Evolutionary conservation across 2,888 invertebrate genomes (phyloP), one percentile per base, ranked within the genome.

Genomic region (Eilema sororculum): DNA sequence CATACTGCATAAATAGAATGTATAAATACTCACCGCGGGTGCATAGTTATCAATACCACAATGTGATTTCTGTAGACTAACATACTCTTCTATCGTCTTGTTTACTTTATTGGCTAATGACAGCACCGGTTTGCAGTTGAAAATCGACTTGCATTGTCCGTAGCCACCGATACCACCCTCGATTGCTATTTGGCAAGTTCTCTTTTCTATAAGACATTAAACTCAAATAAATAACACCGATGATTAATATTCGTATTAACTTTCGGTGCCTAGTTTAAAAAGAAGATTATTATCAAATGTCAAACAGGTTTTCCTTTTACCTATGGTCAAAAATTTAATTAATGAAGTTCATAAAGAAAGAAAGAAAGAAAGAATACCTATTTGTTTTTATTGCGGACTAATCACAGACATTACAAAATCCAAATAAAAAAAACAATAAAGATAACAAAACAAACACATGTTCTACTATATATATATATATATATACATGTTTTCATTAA

Each of bases 71-170:
- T 79, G 83, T 33, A 95, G 87, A 56, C 90, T 91, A 16, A 96
- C 92, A 0, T 95, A 82, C 6, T 95, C 93, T 6, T 89, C 84
- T 0, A 88, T 82, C 0, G 91, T 84, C 61, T 95, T 89, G 0
- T 85, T 74, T 2, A 73, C 78, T 28, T 89, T 90, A 59, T 82
- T 83, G 20, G 91, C 61, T 24, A 93, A 71, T 0, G 72, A 80
- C n/a, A 89, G 65, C 13, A 96, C 80, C 3, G 86, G 75, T 0
- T 79, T 69, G 73, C 96, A 96, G 12, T 90, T 72, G 71, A 86
- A 79, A 2, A 96, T 81, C 0, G 86, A 85, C 4, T 94, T 79
- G 79, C 96, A 96, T 16, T 79, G 83, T 1, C 94, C 95, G 0
- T 65, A 67, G 41, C 16, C 9, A 41, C 41, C 16, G 41, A 1